Base-by-base conservation (phyloP, 2,113 vertebrate genomes). In the Hypocryptadius cinnamomeus region DNA sequence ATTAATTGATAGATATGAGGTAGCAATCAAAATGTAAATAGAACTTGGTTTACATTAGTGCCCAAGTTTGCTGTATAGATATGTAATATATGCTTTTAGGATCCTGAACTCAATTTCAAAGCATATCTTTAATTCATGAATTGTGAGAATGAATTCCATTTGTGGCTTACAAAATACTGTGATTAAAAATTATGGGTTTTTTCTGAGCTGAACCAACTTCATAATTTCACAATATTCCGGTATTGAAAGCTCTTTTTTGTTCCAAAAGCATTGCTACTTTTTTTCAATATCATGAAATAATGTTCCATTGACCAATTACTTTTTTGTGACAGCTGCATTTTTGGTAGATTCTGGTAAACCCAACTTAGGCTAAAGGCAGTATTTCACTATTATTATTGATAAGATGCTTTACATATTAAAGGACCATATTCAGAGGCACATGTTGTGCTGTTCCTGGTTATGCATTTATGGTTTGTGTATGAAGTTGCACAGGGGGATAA, bases 121-220 rank as follows among this genome's bases (percentile, higher is more conserved):
- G 64, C 45, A 18, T 85, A 95, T 92, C 92, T 95, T 95, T 95
- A 96, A 96, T 95, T 96, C 95, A 96, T 94, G 93, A 96, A 91
- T 89, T 85, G 89, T 90, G 92, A 90, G 95, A 95, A 87, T 93
- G 2, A 78, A 93, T 93, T 96, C 79, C 80, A 81, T 95, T 94
- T 90, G 93, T 37, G 59, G 78, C 51, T 91, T 92, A 88, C 73
- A 95, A 93, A 94, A 94, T 95, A 85, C 65, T 73, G 63, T 87
- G 86, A 94, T 95, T 92, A 77, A 93, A 94, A 94, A 95, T 65
- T 77, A 91, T 71, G 50, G n/a, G n/a, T 17, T 76, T 89, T 92
- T 91, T 81, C 82, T 63, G 70, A 79, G 60, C n/a, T 44, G 51
- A 94, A 96, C 70, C 73, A 59, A 71, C 59, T 91, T 95, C 51